Evolutionary conservation across 1,140 invertebrate genomes (phyloP).

Genomic region (Megathymus violae): DNA sequence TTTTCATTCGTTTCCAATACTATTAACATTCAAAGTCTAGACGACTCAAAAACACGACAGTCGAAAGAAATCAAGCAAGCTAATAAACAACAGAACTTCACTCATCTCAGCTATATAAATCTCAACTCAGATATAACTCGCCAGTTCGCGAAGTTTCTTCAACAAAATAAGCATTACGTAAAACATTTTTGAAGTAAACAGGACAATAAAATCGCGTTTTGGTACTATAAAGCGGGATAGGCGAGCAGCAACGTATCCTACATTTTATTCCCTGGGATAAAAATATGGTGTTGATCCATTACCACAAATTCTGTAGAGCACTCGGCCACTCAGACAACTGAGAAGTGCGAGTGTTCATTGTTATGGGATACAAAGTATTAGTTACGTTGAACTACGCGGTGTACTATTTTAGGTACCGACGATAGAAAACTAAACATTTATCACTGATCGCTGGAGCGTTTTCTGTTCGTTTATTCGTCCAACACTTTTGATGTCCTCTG

Average conservation of each 20-base stretch:
- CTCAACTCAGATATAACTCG: not conserved
- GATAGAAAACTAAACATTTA: too few relatives aligned
- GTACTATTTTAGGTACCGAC: too few relatives aligned
- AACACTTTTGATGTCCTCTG: too few relatives aligned
- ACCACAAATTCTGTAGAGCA: not conserved
- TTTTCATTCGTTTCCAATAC: constrained; percentile 3
- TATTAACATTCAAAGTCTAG: not conserved
- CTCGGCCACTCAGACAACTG: not conserved
- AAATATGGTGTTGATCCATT: not conserved
- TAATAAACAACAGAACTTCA: not conserved
- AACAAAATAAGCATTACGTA: not conserved
- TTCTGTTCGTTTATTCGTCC: too few relatives aligned
- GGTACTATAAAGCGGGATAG: not conserved
- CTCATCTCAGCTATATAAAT: constrained; percentile 1
- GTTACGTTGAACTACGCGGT: too few relatives aligned
- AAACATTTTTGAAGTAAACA: constrained; percentile 6
- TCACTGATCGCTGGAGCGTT: too few relatives aligned
- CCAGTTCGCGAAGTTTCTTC: not conserved
- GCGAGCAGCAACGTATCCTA: not conserved
- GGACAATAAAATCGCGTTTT: not conserved
- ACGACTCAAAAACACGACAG: not conserved
- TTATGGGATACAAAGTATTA: too few relatives aligned
- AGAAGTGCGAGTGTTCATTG: not conserved
- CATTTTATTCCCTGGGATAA: not conserved
- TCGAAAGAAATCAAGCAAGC: not conserved